Evolutionary conservation across 2,888 invertebrate genomes (phyloP), one percentile per base, ranked within the genome.

Genomic region (Melinaea menophilus): DNA sequence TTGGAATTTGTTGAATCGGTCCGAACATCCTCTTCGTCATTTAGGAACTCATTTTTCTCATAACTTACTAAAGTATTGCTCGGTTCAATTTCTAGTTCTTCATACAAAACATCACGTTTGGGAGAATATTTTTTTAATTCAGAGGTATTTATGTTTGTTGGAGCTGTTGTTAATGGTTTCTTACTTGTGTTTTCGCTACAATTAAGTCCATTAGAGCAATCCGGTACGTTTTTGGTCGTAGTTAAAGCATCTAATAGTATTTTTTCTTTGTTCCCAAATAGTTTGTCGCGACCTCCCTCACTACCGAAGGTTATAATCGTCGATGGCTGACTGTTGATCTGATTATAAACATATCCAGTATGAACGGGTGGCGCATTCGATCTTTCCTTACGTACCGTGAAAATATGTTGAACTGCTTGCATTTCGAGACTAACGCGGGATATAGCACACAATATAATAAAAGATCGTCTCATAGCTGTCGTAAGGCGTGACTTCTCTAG

Each of bases 11-110:
- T 76, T 12, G 79, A 77, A 67, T 80, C 82, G 2, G 79, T 81
- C 69, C 82, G 79, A 4, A 88, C 63, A 61, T 89, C 87, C 55
- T 88, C 82, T 46, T 85, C 81, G 56, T 89, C 86, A 5, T 76
- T 68, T 31, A 76, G 79, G 61, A 80, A 84, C 9, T 79, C 75
- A 7, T 70, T 67, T 12, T 74, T 72, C 13, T 71, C 71, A 58
- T 75, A 77, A 22, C 64, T 70, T 7, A 69, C 61, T 22, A 72
- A 62, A 9, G 67, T 64, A 35, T 79, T 74, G n/a, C 67, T 69
- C 5, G 57, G 22, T 46, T 55, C 58, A 45, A 13, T 41, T 4
- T 58, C 55, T 2, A 46, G 37, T 41, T 66, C 51, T 58, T 61
- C 56, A 47, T 56, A 59, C 2, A 51, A 7, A 51, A 31, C 51